Conservation (phyloP, 2,797 vertebrate genomes). For the Darevskia mixta region DNA sequence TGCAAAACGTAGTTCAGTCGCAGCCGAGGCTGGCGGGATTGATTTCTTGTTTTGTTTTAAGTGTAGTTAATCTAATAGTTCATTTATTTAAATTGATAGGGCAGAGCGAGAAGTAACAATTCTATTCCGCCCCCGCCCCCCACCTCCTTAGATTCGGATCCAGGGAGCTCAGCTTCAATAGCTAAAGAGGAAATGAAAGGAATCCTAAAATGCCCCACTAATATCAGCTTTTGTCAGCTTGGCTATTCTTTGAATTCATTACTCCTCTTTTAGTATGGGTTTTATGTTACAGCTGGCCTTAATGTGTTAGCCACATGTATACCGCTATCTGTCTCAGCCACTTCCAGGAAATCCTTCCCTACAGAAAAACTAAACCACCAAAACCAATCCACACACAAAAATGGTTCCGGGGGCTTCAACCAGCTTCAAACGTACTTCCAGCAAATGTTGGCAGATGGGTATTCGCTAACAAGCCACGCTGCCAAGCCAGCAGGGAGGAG, state of each 20-base stretch:
- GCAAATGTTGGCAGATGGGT: conserved; percentile 26
- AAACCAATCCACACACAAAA: background rate
- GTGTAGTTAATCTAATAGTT: conserved; percentile 67
- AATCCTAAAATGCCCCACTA: background rate
- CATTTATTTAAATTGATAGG: conserved; percentile 69
- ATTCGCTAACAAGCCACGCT: background rate
- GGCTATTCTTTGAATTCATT: conserved; percentile 44
- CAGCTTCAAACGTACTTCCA: background rate
- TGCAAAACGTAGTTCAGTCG: conserved; percentile 32
- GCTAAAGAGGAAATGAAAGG: conserved; percentile 19
- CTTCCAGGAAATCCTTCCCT: background rate
- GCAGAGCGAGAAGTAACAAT: conserved; percentile 39
- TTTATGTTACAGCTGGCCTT: conserved; percentile 17
- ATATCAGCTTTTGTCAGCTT: background rate
- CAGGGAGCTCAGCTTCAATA: conserved; percentile 18
- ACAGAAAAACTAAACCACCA: background rate
- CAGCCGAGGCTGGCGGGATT: background rate
- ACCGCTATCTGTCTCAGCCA: conserved; percentile 6
- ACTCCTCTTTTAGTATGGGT: conserved; percentile 36
- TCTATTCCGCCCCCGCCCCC: background rate
- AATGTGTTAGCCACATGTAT: accelerated
- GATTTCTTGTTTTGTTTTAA: conserved; percentile 67
- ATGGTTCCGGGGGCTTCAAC: background rate
- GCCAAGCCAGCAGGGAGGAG: background rate
- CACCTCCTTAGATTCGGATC: conserved; percentile 24